Percentiles rank a stretch among this genome's conserved stretches.
Evolutionary conservation across 1,140 invertebrate species (phyloP).

Genomic region (Trichomalopsis sarcophagae): DNA sequence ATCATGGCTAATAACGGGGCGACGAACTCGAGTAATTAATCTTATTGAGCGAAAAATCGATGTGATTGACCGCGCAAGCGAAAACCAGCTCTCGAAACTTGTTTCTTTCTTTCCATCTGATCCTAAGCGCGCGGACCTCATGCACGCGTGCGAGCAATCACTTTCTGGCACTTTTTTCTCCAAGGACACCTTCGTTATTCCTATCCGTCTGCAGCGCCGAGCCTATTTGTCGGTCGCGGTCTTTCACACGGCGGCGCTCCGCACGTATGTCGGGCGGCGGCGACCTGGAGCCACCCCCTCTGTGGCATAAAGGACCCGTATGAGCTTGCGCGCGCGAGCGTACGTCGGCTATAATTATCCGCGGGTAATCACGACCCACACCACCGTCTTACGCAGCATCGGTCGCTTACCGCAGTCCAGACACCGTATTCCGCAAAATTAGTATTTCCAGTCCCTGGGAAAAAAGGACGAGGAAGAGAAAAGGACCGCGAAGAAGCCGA

Average conservation of each 20-base stretch:
- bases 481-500: neutral
- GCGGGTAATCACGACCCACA: slow-evolving; percentile 73
- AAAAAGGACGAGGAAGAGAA: slow-evolving; percentile 55
- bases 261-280: slow-evolving; percentile 48
- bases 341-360: slow-evolving; percentile 75
- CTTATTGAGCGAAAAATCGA: slow-evolving; percentile 36
- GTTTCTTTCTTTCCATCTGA: neutral
- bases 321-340: slow-evolving; percentile 59
- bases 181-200: neutral
- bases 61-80: slow-evolving; percentile 47
- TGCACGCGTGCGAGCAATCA: slow-evolving; percentile 57
- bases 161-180: neutral
- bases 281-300: slow-evolving; percentile 57
- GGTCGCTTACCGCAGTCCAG: slow-evolving; percentile 72
- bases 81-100: slow-evolving; percentile 34
- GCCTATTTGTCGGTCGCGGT: slow-evolving; percentile 21
- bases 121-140: slow-evolving; percentile 51
- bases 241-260: slow-evolving; percentile 50
- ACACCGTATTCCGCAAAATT: slow-evolving; percentile 76
- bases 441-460: slow-evolving; percentile 73
- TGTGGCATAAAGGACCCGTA: slow-evolving; percentile 52
- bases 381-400: slow-evolving; percentile 62
- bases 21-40: slow-evolving; percentile 44
- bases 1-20: neutral
- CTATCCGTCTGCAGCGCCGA: neutral